Evolutionary conservation across 2,797 vertebrate genomes (phyloP).

Genomic region (Kryptolebias ocellatus): DNA sequence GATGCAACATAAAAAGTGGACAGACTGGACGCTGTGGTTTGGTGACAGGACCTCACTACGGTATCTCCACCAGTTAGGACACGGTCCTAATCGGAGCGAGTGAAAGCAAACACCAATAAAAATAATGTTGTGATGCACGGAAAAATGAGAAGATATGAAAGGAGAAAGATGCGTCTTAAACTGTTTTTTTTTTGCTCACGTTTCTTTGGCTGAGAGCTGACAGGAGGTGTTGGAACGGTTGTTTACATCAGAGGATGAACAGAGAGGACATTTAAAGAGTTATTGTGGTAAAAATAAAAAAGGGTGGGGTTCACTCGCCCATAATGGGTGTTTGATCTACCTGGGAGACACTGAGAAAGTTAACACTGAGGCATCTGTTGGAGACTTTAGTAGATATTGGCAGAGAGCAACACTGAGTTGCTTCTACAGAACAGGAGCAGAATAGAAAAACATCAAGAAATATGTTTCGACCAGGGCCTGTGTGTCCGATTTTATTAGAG

Average conservation of each 20-base stretch:
- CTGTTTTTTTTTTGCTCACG: constrained; percentile 2
- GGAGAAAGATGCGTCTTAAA: constrained; percentile 8
- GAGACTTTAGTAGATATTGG: constrained; percentile 18
- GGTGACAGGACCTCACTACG: constrained; percentile 28
- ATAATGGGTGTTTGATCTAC: constrained; percentile 38
- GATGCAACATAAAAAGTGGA: constrained; percentile 61
- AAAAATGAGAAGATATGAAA: constrained; percentile 23
- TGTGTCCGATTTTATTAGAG: neutral
- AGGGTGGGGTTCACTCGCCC: constrained; percentile 40
- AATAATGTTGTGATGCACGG: constrained; percentile 48
- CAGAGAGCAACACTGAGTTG: constrained; percentile 1
- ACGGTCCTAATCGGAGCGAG: constrained; percentile 40
- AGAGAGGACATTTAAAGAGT: constrained; percentile 51
- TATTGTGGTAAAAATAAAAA: constrained; percentile 27
- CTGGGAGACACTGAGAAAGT: constrained; percentile 61
- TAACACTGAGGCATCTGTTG: constrained; percentile 35
- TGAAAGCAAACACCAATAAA: constrained; percentile 59
- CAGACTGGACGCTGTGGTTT: constrained; percentile 38
- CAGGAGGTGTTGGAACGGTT: constrained; percentile 29
- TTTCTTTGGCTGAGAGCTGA: constrained; percentile 46
- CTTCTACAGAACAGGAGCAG: constrained; percentile 9
- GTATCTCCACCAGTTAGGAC: constrained; percentile 23
- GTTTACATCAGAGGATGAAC: constrained; percentile 47
- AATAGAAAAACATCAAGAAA: constrained; percentile 11
- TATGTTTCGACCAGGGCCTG: constrained; percentile 5